Conservation (phyloP, 2,888 invertebrate genomes). For the Microctonus brassicae region DNA sequence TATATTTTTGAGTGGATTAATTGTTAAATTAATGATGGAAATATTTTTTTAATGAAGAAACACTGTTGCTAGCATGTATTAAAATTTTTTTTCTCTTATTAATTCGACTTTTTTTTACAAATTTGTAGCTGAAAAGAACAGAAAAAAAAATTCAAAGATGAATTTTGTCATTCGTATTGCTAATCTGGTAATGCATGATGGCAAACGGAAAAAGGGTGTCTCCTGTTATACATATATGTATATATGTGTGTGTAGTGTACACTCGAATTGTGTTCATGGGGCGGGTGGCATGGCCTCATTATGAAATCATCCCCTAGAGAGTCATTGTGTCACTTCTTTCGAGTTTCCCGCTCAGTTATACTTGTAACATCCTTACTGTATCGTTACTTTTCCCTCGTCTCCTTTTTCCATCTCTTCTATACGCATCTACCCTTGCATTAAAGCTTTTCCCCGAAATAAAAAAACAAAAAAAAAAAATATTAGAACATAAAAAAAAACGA, state of each 20-base stretch:
- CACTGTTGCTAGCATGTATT: too few species aligned
- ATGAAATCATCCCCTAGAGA: constrained; percentile 66
- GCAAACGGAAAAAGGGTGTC: constrained; percentile 42
- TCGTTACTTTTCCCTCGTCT: constrained; percentile 31
- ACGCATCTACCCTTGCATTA: constrained; percentile 21
- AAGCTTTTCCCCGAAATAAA: too few species aligned
- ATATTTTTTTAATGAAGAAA: too few species aligned
- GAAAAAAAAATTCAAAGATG: not conserved
- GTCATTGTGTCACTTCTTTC: constrained; percentile 64
- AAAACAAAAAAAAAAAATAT: constrained; percentile 25
- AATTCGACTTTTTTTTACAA: too few species aligned
- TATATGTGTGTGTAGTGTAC: constrained; percentile 16
- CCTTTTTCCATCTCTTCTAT: constrained; percentile 38
- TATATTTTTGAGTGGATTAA: not conserved
- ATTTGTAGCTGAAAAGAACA: not conserved
- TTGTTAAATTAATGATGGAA: too few species aligned
- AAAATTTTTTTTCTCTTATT: not conserved
- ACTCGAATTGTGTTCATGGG: constrained; percentile 35
- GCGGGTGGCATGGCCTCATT: constrained; percentile 60
- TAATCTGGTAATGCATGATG: not conserved
- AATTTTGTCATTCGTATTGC: not conserved
- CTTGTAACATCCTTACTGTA: constrained; percentile 44
- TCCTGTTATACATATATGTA: too few species aligned
- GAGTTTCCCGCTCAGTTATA: constrained; percentile 59
- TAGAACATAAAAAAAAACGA: not conserved